Evolutionary conservation across 2,888 invertebrate species (phyloP).

Genomic region (Acrobasis repandana): DNA sequence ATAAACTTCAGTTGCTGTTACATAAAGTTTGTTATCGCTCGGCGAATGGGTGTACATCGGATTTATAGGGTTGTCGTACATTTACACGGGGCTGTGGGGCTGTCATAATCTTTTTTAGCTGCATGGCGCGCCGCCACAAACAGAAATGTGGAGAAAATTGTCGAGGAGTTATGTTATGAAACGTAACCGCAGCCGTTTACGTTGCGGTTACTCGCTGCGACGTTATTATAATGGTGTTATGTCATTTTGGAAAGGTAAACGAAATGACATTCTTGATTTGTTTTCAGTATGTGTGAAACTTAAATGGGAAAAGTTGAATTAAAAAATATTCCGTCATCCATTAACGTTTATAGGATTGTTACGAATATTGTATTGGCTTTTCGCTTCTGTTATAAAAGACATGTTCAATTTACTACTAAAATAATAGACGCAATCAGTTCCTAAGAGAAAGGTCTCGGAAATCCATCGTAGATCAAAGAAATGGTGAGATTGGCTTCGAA

Average conservation of each 20-base stretch:
- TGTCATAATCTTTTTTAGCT: constrained; percentile 82
- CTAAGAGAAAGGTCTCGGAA: constrained; percentile 5
- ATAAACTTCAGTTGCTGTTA: constrained; percentile 48
- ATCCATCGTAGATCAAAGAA: constrained; percentile 18
- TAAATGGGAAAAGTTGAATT: background rate
- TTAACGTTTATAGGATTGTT: background rate
- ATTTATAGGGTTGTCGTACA: constrained; percentile 68
- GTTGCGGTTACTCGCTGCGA: constrained; percentile 36
- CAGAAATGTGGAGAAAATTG: constrained; percentile 65
- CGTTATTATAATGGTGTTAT: constrained; percentile 17
- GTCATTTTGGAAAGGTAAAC: constrained; percentile 18
- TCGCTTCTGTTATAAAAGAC: background rate
- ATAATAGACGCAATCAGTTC: constrained; percentile 21
- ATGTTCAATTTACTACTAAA: constrained; percentile 1
- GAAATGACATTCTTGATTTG: constrained; percentile 19
- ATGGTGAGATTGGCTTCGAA: constrained; percentile 34
- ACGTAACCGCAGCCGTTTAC: constrained; percentile 52
- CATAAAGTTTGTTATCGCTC: constrained; percentile 54
- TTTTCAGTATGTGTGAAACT: constrained; percentile 4
- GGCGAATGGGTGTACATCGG: constrained; percentile 47
- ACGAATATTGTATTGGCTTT: background rate
- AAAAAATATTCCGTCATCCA: background rate
- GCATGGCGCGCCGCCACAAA: constrained; percentile 68
- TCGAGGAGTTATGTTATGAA: constrained; percentile 61
- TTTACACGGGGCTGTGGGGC: constrained; percentile 63